A percentile compares a stretch with the other conserved stretches of the same genome.
Conservation (phyloP, 2,888 invertebrate genomes). For the Drosophila nr. medialis region DNA sequence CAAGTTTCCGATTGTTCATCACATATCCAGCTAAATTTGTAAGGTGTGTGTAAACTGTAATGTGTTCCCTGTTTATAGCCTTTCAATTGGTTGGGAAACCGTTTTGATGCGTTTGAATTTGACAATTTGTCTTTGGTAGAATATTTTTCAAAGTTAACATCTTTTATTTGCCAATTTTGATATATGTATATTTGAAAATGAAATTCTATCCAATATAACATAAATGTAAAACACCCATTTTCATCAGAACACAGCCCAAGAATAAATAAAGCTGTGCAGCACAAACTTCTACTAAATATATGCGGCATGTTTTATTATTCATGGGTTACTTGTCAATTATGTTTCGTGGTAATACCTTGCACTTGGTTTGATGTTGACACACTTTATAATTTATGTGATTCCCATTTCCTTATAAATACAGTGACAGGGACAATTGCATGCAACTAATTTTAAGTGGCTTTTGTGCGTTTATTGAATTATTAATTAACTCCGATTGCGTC, state of each 20-base stretch:
- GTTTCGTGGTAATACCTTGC: background rate
- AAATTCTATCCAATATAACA: background rate
- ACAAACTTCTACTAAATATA: background rate
- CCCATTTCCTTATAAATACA: constrained; percentile 12
- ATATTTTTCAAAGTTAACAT: background rate
- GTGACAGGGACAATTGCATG: constrained; percentile 59
- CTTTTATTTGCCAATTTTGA: background rate
- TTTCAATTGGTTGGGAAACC: constrained; percentile 3
- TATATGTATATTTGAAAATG: background rate
- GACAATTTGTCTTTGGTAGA: background rate
- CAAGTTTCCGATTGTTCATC: constrained; percentile 24
- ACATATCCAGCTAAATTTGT: constrained; percentile 27
- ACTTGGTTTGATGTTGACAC: constrained; percentile 30
- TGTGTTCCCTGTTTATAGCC: constrained; percentile 14
- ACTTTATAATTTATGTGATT: constrained; percentile 54
- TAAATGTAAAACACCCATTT: background rate
- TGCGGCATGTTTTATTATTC: background rate
- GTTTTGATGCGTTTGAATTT: background rate
- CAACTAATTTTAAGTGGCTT: constrained; percentile 67
- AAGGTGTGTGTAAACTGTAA: constrained; percentile 28
- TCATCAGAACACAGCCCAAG: background rate
- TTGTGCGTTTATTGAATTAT: constrained; percentile 73
- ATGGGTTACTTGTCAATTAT: constrained; percentile 14
- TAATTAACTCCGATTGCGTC: constrained; percentile 74
- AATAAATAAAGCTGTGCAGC: too few relatives aligned